phyloP scores from a whole-genome alignment of 2,113 vertebrate genomes.

The Chaenocephalus aceratus region DNA sequence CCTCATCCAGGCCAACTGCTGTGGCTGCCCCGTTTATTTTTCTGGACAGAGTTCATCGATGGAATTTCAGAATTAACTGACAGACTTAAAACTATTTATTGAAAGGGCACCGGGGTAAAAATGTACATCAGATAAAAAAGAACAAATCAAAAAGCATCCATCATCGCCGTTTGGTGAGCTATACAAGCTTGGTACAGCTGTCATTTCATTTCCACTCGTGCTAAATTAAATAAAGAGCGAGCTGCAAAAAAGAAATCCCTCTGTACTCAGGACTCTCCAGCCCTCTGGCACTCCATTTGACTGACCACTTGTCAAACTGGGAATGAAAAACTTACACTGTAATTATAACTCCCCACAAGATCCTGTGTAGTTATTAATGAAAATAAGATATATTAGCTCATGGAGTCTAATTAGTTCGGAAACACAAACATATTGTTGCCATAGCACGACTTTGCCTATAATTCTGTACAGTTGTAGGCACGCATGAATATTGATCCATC shows the following conservation, averaged over 20 bases:
- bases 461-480: conserved; percentile 21
- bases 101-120: conserved; percentile 80
- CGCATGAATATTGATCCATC: conserved; percentile 70
- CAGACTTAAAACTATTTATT: conserved; percentile 86
- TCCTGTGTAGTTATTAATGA: conserved; percentile 64
- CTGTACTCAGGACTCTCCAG: conserved; percentile 44
- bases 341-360: conserved; percentile 58
- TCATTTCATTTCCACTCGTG: conserved; percentile 65
- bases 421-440: conserved; percentile 34
- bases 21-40: conserved; percentile 84
- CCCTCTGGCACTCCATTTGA: conserved; percentile 59
- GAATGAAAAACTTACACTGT: conserved; percentile 38
- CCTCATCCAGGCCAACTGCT: conserved; percentile 74
- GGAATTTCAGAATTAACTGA: conserved; percentile 87
- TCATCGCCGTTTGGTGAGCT: conserved; percentile 63
- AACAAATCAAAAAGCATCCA: conserved; percentile 77
- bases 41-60: conserved; percentile 81
- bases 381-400: conserved; percentile 49
- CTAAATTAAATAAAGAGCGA: conserved; percentile 75
- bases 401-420: conserved; percentile 36
- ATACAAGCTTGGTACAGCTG: conserved; percentile 56
- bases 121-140: conserved; percentile 69
- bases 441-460: background rate
- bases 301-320: conserved; percentile 78
- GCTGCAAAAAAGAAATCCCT: conserved; percentile 41